Percentiles rank a stretch among this genome's conserved stretches.
These are phyloP conservation scores for Ginglymostoma cirratum DNA, from an alignment of 2,113 vertebrate species.

Conservation along the genomic window DNA sequence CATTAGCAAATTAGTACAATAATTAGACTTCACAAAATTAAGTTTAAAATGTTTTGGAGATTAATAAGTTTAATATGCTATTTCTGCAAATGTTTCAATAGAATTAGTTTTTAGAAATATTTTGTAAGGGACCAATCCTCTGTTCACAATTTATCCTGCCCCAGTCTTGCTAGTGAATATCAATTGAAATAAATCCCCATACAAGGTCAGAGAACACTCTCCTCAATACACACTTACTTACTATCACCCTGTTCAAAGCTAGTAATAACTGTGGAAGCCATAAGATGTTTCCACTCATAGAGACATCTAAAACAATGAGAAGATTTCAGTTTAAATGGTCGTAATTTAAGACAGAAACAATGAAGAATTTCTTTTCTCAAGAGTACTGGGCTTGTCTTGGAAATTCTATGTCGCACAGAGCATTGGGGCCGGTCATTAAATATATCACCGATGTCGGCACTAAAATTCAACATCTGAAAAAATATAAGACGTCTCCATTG, in stretches of 20 bases:
- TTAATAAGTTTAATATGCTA: too few species aligned
- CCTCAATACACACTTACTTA: neutral
- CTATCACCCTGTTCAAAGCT: neutral
- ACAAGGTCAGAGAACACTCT: neutral
- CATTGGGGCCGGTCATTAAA: too few species aligned
- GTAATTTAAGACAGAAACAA: too few species aligned
- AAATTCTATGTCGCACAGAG: neutral
- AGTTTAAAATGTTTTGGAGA: too few species aligned
- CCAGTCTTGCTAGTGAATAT: too few species aligned
- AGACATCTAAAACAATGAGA: too few species aligned
- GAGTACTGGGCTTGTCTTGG: too few species aligned
- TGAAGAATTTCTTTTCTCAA: too few species aligned
- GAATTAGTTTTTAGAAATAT: neutral
- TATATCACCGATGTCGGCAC: too few species aligned
- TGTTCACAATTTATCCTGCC: neutral
- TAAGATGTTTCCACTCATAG: slow-evolving; percentile 44
- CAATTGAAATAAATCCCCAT: too few species aligned
- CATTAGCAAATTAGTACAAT: neutral
- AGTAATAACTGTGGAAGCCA: neutral
- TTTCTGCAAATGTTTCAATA: neutral
- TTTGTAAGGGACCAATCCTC: neutral
- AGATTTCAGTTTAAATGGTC: too few species aligned
- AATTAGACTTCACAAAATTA: neutral
- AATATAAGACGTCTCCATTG: neutral
- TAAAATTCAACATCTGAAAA: too few species aligned